phyloP scores from a whole-genome alignment of 2,888 invertebrate species.

The Mythimna albipuncta region DNA sequence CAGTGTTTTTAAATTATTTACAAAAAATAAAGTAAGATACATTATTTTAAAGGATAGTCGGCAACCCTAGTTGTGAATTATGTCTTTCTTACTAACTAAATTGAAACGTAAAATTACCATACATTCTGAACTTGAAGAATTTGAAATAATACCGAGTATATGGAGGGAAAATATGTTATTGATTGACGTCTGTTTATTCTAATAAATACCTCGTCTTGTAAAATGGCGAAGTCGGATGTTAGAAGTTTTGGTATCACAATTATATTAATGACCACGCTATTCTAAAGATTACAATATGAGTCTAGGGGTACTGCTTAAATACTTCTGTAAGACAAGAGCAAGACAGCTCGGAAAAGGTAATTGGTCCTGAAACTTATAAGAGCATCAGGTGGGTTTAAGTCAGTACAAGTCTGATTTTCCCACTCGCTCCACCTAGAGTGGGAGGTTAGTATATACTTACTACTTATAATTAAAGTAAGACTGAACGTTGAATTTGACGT shows the following conservation, averaged over 20 bases:
- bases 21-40: too few species aligned
- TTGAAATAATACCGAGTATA: background rate
- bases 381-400: too few species aligned
- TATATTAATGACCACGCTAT: background rate
- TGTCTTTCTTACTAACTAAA: slow-evolving; percentile 8
- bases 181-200: background rate
- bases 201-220: background rate
- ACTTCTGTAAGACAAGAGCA: too few species aligned
- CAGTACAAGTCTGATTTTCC: too few species aligned
- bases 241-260: background rate
- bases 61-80: slow-evolving; percentile 1
- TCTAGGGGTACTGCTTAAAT: background rate
- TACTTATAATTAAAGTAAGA: background rate
- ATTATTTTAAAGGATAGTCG: too few species aligned
- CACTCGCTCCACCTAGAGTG: too few species aligned
- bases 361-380: too few species aligned
- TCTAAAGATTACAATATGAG: background rate
- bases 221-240: background rate
- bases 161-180: background rate
- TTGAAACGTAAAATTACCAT: slow-evolving; percentile 22
- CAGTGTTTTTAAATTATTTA: too few species aligned
- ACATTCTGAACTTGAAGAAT: background rate
- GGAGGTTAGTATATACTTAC: background rate
- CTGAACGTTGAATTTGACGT: background rate
- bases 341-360: too few species aligned